Conservation (phyloP, 1,140 invertebrate species). For the Cyphomyrmex costatus region DNA sequence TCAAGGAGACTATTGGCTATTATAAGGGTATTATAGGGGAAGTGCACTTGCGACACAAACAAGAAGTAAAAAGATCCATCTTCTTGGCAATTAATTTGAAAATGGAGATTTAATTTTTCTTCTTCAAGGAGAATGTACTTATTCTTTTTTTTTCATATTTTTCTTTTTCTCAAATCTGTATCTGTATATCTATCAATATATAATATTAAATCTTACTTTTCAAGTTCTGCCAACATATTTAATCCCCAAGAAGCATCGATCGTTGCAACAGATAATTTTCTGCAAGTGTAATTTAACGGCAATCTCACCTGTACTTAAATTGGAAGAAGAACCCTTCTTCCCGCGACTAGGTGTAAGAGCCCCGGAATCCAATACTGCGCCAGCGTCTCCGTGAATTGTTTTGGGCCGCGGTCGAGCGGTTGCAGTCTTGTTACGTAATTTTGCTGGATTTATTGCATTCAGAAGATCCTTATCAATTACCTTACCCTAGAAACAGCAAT, state of each 20-base stretch:
- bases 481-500: slow-evolving; percentile 88
- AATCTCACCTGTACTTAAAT: slow-evolving; percentile 91
- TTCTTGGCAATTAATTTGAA: slow-evolving; percentile 67
- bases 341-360: slow-evolving; percentile 91
- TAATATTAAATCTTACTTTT: neutral
- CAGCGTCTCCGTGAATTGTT: slow-evolving; percentile 95
- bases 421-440: slow-evolving; percentile 88
- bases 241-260: slow-evolving; percentile 69
- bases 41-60: slow-evolving; percentile 69
- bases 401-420: slow-evolving; percentile 91
- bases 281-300: neutral
- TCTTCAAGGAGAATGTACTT: neutral
- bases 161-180: slow-evolving; percentile 1
- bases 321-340: slow-evolving; percentile 93
- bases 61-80: slow-evolving; percentile 53
- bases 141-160: neutral
- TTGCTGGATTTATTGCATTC: slow-evolving; percentile 89
- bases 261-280: slow-evolving; percentile 55
- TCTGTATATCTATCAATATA: neutral
- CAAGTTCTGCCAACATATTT: neutral
- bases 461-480: slow-evolving; percentile 92
- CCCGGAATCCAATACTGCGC: slow-evolving; percentile 92
- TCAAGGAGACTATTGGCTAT: slow-evolving; percentile 73
- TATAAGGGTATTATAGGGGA: slow-evolving; percentile 67
- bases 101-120: neutral